Evolutionary conservation across 2,113 vertebrate genomes (phyloP).

Genomic region (Corythornis vintsioides): DNA sequence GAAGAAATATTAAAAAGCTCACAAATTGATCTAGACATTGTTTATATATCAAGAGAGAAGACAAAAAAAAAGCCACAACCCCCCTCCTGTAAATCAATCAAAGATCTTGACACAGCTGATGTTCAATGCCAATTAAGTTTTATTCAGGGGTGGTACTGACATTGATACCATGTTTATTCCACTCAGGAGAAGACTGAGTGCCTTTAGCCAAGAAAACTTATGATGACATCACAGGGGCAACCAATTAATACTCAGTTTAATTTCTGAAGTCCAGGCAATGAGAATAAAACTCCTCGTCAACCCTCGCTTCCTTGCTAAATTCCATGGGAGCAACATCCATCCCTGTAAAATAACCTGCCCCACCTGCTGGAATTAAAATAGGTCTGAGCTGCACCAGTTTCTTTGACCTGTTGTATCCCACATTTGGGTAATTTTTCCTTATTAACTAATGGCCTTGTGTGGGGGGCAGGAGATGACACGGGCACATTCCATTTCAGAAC

Average conservation of each 20-base stretch:
- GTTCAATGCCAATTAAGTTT: neutral
- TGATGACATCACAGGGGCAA: neutral
- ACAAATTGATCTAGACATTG: neutral
- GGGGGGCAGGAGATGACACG: neutral
- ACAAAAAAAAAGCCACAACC: neutral
- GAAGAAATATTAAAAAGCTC: neutral
- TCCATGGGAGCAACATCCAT: neutral
- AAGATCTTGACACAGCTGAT: neutral
- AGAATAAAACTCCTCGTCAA: neutral
- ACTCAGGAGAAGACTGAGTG: neutral
- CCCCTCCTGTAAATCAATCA: neutral
- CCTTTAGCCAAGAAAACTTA: neutral
- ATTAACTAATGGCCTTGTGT: neutral
- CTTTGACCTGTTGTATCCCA: neutral
- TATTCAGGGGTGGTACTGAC: neutral
- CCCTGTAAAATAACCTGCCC: neutral
- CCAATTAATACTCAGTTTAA: neutral
- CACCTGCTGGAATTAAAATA: neutral
- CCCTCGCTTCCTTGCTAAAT: neutral
- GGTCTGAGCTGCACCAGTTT: neutral
- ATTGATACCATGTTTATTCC: neutral
- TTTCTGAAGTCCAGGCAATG: neutral
- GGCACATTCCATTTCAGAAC: neutral
- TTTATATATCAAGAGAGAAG: neutral
- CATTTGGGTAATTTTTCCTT: neutral